A percentile compares a stretch with the other conserved stretches of the same genome.
phyloP scores from a whole-genome alignment of 2,113 vertebrate species.

The Crotophaga sulcirostris region DNA sequence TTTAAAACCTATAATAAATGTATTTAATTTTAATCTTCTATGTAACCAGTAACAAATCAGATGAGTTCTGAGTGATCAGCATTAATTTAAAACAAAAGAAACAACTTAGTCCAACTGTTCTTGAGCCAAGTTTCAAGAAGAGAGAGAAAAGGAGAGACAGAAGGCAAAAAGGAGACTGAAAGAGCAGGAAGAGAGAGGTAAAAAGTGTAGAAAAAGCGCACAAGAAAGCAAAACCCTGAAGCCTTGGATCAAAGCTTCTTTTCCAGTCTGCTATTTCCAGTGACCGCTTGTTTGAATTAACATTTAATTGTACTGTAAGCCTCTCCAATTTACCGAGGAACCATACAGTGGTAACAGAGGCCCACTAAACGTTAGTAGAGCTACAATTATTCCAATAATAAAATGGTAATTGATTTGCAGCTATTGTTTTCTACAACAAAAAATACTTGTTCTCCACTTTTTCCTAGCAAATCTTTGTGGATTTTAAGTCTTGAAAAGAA shows the following conservation, averaged over 20 bases:
- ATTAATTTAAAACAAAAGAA: neutral
- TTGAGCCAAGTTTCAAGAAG: neutral
- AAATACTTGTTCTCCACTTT: neutral
- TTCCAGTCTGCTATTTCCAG: neutral
- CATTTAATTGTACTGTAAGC: neutral
- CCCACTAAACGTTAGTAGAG: neutral
- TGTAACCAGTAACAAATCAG: neutral
- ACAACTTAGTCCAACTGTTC: neutral
- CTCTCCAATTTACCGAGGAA: neutral
- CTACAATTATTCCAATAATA: neutral
- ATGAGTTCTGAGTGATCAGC: neutral
- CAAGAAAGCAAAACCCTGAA: neutral
- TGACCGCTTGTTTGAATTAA: neutral
- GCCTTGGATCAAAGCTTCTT: neutral
- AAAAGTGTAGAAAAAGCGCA: neutral
- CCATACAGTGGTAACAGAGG: neutral
- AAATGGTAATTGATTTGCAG: neutral
- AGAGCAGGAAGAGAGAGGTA: neutral
- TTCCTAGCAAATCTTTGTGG: neutral
- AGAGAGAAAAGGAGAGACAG: neutral
- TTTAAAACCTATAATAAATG: neutral
- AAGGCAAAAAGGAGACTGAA: neutral
- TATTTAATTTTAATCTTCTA: neutral
- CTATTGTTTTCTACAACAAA: neutral
- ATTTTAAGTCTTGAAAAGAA: neutral